phyloP scores from a whole-genome alignment of 2,113 vertebrate species.

The Brienomyrus brachyistius region DNA sequence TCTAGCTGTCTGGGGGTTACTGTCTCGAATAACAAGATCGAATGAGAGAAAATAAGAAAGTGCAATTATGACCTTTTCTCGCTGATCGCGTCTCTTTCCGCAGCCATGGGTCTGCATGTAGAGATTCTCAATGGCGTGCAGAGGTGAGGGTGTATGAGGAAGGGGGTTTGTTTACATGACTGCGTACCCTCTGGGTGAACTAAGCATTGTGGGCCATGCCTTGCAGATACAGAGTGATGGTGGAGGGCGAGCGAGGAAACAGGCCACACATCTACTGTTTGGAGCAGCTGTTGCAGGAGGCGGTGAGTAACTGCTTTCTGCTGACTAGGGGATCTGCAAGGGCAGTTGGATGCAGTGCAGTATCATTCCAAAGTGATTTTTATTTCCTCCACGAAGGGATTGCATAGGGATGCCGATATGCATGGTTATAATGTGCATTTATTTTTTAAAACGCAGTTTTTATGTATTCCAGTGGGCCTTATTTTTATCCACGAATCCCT shows the following conservation, averaged over 20 bases:
- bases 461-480: too few species aligned
- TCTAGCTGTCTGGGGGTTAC: conserved; percentile 8
- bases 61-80: conserved; percentile 14
- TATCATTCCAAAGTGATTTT: not conserved
- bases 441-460: not conserved
- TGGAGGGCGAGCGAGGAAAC: conserved; percentile 92
- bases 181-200: not conserved
- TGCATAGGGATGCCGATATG: not conserved
- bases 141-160: not conserved
- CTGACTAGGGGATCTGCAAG: not conserved
- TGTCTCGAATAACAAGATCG: conserved; percentile 4
- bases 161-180: not conserved
- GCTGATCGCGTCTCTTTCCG: not conserved
- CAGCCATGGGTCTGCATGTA: not conserved
- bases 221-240: conserved; percentile 91
- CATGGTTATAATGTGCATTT: not conserved
- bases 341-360: not conserved
- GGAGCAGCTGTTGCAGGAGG: conserved; percentile 95
- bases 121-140: not conserved
- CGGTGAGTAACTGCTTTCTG: conserved; percentile 61
- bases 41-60: conserved; percentile 6
- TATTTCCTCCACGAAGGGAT: not conserved
- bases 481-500: not conserved
- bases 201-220: conserved; percentile 13
- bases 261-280: conserved; percentile 95